These are phyloP conservation scores for Anguilla pacifica DNA, from an alignment of 2,797 vertebrate species.

Conservation along the genomic window DNA sequence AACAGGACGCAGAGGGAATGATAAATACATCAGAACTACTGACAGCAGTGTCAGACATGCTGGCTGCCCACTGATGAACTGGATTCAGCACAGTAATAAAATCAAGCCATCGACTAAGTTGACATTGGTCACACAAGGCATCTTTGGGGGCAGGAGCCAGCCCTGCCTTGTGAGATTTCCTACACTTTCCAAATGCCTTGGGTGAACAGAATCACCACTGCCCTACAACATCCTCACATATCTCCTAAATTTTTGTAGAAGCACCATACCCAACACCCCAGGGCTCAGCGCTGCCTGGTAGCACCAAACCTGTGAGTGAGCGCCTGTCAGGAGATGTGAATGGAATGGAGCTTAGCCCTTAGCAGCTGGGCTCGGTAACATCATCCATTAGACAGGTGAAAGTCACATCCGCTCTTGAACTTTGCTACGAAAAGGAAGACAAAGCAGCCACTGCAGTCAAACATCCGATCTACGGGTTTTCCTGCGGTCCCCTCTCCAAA, in stretches of 20 bases:
- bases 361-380: neutral
- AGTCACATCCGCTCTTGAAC: neutral
- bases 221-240: neutral
- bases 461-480: neutral
- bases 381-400: neutral
- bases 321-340: neutral
- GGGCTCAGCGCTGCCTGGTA: neutral
- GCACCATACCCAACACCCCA: neutral
- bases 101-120: neutral
- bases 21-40: conserved; percentile 36
- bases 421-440: neutral
- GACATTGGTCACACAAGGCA: neutral
- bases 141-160: neutral
- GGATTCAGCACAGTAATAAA: neutral
- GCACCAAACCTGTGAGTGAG: neutral
- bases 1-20: conserved; percentile 49
- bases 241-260: neutral
- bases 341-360: neutral
- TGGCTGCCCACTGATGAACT: neutral
- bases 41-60: conserved; percentile 40
- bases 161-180: neutral
- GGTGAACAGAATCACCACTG: neutral
- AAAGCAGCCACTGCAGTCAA: neutral
- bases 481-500: neutral
- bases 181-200: neutral